These are phyloP conservation scores for Saccopteryx bilineata DNA, from an alignment of 2,113 vertebrate genomes.

Conservation along the genomic window DNA sequence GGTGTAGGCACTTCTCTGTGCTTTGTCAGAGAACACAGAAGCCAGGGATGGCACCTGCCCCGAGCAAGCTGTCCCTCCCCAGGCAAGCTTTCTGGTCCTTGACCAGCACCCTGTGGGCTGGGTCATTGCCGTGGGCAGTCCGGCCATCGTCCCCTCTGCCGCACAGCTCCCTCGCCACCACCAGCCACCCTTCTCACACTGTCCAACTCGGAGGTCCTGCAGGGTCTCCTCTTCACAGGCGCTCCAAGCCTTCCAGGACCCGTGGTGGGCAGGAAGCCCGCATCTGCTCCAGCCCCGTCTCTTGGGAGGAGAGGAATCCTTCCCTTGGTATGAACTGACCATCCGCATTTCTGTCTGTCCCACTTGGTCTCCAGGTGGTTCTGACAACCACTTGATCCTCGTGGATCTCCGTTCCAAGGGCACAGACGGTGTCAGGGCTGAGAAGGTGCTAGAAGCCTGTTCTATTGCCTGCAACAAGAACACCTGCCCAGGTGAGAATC, in stretches of 20 bases:
- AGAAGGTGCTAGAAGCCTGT: slow-evolving; percentile 96
- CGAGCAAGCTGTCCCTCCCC: neutral
- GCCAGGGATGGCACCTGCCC: too few species aligned
- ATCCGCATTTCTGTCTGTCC: neutral
- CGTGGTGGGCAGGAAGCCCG: fast-evolving
- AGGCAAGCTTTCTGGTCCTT: fast-evolving
- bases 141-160: neutral
- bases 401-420: slow-evolving; percentile 94
- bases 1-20: neutral
- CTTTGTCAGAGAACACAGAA: neutral
- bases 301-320: neutral
- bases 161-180: neutral
- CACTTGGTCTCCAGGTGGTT: slow-evolving; percentile 91
- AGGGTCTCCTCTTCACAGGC: neutral
- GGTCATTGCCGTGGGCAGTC: neutral
- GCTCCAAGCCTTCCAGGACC: neutral
- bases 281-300: neutral
- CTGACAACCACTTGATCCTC: slow-evolving; percentile 97
- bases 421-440: slow-evolving; percentile 94
- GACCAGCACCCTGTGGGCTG: fast-evolving
- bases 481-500: slow-evolving; percentile 94
- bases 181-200: neutral
- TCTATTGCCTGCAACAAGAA: slow-evolving; percentile 99
- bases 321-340: fast-evolving
- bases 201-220: neutral